Conservation (phyloP, 1,140 invertebrate species). For the Euborellia annulipes region DNA sequence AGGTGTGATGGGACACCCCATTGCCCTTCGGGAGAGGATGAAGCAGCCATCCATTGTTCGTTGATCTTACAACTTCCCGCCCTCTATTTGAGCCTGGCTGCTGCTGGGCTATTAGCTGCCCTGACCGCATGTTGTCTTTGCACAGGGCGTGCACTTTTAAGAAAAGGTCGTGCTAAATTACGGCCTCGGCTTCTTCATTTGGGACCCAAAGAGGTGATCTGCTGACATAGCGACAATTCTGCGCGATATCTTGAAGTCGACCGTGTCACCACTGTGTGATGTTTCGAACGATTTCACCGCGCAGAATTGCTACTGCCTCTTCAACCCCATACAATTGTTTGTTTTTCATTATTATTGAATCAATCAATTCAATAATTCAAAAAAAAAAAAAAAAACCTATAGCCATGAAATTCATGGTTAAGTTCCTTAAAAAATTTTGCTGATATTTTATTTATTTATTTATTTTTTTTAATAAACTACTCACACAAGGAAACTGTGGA, state of each 20-base stretch:
- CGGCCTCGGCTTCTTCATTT: constrained; percentile 27
- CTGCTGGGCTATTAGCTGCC: neutral
- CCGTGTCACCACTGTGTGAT: constrained; percentile 76
- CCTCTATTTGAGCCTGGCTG: constrained; percentile 36
- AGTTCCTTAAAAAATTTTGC: no score
- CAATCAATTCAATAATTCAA: no score
- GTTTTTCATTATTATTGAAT: no score
- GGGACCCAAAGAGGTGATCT: constrained; percentile 72
- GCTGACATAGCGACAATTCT: constrained; percentile 86
- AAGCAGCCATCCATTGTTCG: constrained; percentile 62
- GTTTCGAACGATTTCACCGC: constrained; percentile 10
- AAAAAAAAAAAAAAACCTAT: no score
- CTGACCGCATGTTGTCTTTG: constrained; percentile 4
- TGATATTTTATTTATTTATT: no score
- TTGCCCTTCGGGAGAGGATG: constrained; percentile 77
- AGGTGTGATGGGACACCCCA: constrained; percentile 63
- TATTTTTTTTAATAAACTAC: no score
- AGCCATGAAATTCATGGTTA: no score
- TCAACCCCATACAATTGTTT: no score
- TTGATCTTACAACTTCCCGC: constrained; percentile 53
- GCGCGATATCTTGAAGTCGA: constrained; percentile 79
- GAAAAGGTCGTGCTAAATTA: constrained; percentile 10
- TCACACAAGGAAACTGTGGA: no score
- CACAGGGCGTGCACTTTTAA: neutral
- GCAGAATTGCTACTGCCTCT: no score